A percentile compares a stretch with the other conserved stretches of the same genome.
Evolutionary conservation across 2,888 invertebrate genomes (phyloP).

Genomic region (Trissonchulus sp.): DNA sequence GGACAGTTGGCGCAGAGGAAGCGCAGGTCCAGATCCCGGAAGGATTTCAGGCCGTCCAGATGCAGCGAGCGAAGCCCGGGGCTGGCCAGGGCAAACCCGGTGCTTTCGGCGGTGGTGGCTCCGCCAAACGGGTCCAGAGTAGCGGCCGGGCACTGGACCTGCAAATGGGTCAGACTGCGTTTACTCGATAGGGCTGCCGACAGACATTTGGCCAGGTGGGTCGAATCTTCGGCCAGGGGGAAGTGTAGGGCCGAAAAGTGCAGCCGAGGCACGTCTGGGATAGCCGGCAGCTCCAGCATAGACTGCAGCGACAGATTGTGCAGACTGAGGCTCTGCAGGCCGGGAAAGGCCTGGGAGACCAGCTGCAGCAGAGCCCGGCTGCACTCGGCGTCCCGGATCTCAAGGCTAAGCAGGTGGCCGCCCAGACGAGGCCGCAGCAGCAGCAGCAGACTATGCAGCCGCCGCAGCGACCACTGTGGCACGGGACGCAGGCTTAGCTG

Average conservation of each 20-base stretch:
- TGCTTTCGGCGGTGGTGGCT: no score
- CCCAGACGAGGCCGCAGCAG: not conserved
- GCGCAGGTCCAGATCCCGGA: not conserved
- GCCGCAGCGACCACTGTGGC: not conserved
- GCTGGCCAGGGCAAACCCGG: not conserved
- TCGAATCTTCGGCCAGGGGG: not conserved
- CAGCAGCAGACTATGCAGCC: not conserved
- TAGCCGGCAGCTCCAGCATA: not conserved
- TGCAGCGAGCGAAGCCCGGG: not conserved
- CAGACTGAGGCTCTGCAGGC: not conserved
- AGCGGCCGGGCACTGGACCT: not conserved
- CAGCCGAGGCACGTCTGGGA: not conserved
- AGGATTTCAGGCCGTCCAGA: not conserved
- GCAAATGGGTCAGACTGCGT: not conserved
- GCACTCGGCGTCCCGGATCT: not conserved
- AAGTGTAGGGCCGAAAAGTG: not conserved
- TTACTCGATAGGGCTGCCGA: not conserved
- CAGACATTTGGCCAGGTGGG: not conserved
- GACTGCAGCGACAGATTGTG: not conserved
- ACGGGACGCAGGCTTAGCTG: not conserved
- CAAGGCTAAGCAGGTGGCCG: not conserved
- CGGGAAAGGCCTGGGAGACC: not conserved
- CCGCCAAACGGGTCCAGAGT: no score
- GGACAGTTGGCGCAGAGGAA: not conserved
- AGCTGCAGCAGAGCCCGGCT: not conserved